A percentile compares a stretch with the other conserved stretches of the same genome.
Evolutionary conservation across 35 echinoderm and acorn worm genomes (phyloP).

Genomic region (Ptychodera flava): DNA sequence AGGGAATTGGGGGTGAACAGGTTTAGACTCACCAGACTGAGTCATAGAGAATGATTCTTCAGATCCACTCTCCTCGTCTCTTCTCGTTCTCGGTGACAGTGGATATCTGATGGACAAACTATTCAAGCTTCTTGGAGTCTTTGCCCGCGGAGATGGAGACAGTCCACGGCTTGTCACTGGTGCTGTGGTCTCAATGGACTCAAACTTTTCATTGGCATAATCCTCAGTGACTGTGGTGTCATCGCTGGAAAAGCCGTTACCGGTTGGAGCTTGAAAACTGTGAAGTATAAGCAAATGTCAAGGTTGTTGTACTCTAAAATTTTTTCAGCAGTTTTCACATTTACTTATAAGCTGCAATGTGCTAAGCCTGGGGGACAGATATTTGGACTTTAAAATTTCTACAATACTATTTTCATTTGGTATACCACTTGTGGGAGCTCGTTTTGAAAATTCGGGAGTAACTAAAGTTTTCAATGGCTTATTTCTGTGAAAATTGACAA

Average conservation of each 20-base stretch:
- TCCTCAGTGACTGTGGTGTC: constrained; percentile 59
- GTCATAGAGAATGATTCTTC: constrained; percentile 93
- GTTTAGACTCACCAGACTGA: constrained; percentile 75
- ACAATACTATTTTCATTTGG: too few species aligned
- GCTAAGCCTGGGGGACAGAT: too few species aligned
- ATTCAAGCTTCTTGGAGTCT: constrained; percentile 26
- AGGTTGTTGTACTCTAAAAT: too few species aligned
- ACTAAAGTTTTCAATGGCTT: too few species aligned
- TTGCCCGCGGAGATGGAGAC: constrained; percentile 6
- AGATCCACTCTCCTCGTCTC: constrained; percentile 88
- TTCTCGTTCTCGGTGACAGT: constrained; percentile 35
- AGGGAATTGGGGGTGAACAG: too few species aligned
- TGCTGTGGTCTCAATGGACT: constrained; percentile 54
- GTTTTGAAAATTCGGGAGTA: too few species aligned
- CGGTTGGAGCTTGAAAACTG: background rate
- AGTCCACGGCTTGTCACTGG: background rate
- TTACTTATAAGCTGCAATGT: too few species aligned
- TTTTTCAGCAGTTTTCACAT: too few species aligned
- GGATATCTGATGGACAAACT: constrained; percentile 14
- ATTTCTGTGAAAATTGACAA: too few species aligned
- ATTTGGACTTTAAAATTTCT: too few species aligned
- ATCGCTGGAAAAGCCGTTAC: constrained; percentile 51
- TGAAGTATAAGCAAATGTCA: too few species aligned
- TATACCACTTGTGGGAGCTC: too few species aligned
- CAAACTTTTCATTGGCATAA: constrained; percentile 82